phyloP scores from a whole-genome alignment of 2,888 invertebrate species.

The Meiosimyza decipiens region DNA sequence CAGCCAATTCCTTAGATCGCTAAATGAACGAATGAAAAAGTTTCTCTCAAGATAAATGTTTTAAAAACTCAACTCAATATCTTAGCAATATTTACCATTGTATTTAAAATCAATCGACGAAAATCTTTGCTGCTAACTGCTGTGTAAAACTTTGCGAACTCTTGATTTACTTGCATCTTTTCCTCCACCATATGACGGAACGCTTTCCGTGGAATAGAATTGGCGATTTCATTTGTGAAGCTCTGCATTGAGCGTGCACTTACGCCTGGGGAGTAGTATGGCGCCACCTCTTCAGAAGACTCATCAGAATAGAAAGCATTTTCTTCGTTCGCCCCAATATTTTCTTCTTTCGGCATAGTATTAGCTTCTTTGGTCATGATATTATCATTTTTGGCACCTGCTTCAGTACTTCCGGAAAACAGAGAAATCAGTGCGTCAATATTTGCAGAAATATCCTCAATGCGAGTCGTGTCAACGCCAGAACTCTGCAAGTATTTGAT shows the following conservation, averaged over 20 bases:
- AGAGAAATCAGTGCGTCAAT: neutral
- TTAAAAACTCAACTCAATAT: neutral
- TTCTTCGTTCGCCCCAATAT: too few species aligned
- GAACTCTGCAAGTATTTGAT: neutral
- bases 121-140: conserved; percentile 44
- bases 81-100: neutral
- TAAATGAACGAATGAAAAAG: neutral
- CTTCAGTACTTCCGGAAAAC: too few species aligned
- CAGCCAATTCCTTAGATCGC: neutral
- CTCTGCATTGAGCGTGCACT: conserved; percentile 46
- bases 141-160: conserved; percentile 47
- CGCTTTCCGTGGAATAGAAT: conserved; percentile 42
- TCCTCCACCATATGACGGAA: conserved; percentile 41
- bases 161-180: conserved; percentile 11
- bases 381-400: neutral
- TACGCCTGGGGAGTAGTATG: neutral
- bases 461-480: neutral
- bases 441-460: neutral
- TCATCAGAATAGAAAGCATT: too few species aligned
- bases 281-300: too few species aligned
- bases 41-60: neutral
- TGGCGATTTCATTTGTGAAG: conserved; percentile 48
- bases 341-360: too few species aligned
- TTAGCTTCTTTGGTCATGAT: too few species aligned
- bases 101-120: conserved; percentile 30